These are phyloP conservation scores for Chlorodrepanis virens DNA, from an alignment of 2,113 vertebrate species.

Conservation along the genomic window DNA sequence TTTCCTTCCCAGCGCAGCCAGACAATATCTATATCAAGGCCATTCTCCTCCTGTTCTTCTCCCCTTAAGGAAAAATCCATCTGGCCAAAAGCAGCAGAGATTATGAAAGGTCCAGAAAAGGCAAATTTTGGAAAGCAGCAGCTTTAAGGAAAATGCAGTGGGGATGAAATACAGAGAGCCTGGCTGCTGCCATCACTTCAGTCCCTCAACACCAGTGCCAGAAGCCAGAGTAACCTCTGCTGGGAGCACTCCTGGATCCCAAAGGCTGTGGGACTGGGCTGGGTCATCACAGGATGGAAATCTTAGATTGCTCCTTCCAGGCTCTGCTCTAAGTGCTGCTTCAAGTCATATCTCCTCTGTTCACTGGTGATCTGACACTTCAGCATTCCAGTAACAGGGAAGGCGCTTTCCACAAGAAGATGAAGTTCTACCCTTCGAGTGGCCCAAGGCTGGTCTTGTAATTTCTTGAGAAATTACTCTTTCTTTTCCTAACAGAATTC, in stretches of 20 bases:
- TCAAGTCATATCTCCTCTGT: background rate
- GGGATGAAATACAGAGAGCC: background rate
- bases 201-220: background rate
- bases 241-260: background rate
- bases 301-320: background rate
- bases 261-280: background rate
- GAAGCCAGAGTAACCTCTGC: background rate
- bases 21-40: background rate
- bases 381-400: background rate
- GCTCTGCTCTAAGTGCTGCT: background rate
- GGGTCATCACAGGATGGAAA: background rate
- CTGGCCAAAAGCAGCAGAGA: background rate
- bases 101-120: background rate
- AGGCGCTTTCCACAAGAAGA: background rate
- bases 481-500: background rate
- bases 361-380: background rate
- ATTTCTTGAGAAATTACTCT: background rate
- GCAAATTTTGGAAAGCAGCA: background rate
- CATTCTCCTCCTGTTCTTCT: constrained; percentile 14
- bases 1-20: background rate
- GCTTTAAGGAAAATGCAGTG: background rate
- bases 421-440: background rate
- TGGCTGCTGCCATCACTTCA: background rate
- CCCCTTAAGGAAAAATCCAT: constrained; percentile 19
- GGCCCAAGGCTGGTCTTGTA: background rate